Percentiles rank a stretch among this genome's conserved stretches.
phyloP scores from a whole-genome alignment of 2,888 invertebrate species.

The Eumerus sabulonum region DNA sequence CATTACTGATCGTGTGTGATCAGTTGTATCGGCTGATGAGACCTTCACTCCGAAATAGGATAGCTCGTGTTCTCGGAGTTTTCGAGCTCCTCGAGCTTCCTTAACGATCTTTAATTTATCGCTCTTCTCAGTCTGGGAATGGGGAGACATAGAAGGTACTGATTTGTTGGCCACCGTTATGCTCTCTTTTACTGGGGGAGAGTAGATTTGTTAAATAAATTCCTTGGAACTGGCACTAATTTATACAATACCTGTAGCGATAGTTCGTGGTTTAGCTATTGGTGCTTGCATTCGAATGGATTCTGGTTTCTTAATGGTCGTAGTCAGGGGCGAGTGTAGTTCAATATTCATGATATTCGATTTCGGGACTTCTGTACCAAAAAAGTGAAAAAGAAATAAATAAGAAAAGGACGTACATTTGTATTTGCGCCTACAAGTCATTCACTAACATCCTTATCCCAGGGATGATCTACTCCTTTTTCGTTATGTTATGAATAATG shows the following conservation, averaged over 20 bases:
- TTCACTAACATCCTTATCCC: slow-evolving; percentile 24
- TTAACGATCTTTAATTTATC: slow-evolving; percentile 76
- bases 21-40: slow-evolving; percentile 49
- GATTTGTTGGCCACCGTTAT: slow-evolving; percentile 55
- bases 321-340: slow-evolving; percentile 74
- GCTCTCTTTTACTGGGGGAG: slow-evolving; percentile 14
- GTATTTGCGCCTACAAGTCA: not conserved
- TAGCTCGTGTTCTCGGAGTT: slow-evolving; percentile 82
- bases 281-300: slow-evolving; percentile 72
- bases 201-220: slow-evolving; percentile 34
- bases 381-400: not conserved
- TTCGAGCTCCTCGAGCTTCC: slow-evolving; percentile 79
- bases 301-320: slow-evolving; percentile 55
- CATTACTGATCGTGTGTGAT: slow-evolving; percentile 24
- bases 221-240: slow-evolving; percentile 17
- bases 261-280: slow-evolving; percentile 75
- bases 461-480: slow-evolving; percentile 66
- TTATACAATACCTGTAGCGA: slow-evolving; percentile 61
- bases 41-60: slow-evolving; percentile 81
- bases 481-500: not conserved
- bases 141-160: slow-evolving; percentile 29
- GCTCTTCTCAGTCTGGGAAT: slow-evolving; percentile 35
- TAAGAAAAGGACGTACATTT: no score
- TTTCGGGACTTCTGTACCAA: slow-evolving; percentile 75
- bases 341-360: slow-evolving; percentile 78